Percentiles rank a stretch among this genome's conserved stretches.
Conservation (phyloP, 2,113 vertebrate species). For the Coptodon bakossiorum region DNA sequence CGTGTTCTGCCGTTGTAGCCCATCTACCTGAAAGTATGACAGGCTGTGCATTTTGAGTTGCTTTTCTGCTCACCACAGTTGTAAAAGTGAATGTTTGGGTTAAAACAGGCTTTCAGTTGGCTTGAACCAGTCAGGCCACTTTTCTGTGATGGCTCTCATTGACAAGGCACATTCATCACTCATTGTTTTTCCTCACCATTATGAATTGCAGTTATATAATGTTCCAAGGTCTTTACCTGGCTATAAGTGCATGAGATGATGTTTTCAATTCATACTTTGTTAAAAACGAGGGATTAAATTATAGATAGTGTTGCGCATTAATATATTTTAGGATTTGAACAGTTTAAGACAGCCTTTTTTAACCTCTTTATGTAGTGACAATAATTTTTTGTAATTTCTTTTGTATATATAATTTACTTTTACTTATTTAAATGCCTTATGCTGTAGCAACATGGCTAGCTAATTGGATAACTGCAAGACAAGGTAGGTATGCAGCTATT, state of each 20-base stretch:
- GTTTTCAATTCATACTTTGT: background rate
- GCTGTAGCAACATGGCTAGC: background rate
- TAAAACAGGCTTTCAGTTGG: background rate
- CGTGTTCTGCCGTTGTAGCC: background rate
- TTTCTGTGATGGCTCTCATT: background rate
- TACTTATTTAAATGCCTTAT: background rate
- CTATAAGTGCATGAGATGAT: background rate
- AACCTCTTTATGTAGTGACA: background rate
- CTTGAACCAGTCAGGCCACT: background rate
- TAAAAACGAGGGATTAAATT: background rate
- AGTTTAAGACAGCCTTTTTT: background rate
- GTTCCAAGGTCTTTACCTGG: background rate
- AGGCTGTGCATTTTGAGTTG: background rate
- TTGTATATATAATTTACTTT: background rate
- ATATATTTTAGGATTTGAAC: background rate
- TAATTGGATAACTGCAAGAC: background rate
- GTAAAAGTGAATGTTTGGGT: background rate
- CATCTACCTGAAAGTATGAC: background rate
- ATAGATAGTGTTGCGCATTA: background rate
- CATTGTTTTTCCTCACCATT: background rate
- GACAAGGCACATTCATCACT: background rate
- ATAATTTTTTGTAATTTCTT: background rate
- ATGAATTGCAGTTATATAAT: background rate
- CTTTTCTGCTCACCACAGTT: background rate
- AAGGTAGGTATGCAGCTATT: background rate